phyloP scores from a whole-genome alignment of 2,113 vertebrate genomes.

The Eira barbara region DNA sequence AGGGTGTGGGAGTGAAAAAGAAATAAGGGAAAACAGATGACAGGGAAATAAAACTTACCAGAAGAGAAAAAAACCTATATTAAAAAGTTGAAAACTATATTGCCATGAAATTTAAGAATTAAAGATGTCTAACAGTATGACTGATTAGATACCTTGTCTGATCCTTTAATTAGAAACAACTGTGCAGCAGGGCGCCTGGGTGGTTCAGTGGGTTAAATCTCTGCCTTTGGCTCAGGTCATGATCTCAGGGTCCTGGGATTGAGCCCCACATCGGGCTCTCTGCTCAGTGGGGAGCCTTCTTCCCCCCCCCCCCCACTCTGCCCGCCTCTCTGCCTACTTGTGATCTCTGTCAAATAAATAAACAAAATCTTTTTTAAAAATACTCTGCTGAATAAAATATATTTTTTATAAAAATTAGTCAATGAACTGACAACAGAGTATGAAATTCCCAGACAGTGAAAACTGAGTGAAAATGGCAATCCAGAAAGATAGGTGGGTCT shows the following conservation, averaged over 20 bases:
- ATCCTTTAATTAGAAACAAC: not conserved
- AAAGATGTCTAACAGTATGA: not conserved
- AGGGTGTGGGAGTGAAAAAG: not conserved
- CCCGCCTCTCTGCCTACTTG: no score
- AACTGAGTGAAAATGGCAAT: not conserved
- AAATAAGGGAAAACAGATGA: not conserved
- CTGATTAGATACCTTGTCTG: not conserved
- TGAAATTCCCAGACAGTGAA: not conserved
- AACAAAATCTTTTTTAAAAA: no score
- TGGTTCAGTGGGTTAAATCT: no score
- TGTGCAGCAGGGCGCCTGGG: not conserved
- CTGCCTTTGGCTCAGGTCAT: no score
- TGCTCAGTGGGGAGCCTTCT: no score
- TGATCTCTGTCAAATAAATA: no score
- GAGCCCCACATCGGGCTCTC: no score
- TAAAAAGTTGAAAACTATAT: not conserved
- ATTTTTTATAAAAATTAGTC: not conserved
- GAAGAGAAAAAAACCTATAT: not conserved
- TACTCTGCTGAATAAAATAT: not conserved
- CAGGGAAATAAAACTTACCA: not conserved
- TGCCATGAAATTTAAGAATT: not conserved
- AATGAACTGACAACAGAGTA: not conserved
- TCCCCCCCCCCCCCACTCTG: no score
- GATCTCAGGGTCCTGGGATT: no score
- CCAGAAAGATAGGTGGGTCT: not conserved